Conservation (phyloP, 1,140 invertebrate genomes). For the Neuroterus valhalla region DNA sequence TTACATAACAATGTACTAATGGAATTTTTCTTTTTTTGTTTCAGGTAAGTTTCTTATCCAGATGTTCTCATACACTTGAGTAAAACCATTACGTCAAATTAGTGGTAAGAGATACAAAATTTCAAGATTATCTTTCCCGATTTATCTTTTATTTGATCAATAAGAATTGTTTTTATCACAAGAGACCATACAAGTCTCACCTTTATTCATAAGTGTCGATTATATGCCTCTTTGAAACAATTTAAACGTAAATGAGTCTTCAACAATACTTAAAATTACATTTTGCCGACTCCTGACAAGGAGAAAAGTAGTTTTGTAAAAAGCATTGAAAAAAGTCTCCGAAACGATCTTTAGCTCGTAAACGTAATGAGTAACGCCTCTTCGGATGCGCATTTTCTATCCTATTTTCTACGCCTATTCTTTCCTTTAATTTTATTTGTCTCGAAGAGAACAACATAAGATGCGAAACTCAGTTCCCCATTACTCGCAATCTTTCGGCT, state of each 20-base stretch:
- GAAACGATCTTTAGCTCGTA: slow-evolving; percentile 5
- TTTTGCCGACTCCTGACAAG: neutral
- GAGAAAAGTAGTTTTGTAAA: slow-evolving; percentile 10
- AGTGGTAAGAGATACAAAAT: slow-evolving; percentile 19
- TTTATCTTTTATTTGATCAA: neutral
- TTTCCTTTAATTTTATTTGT: neutral
- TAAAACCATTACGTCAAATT: neutral
- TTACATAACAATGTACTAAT: no score
- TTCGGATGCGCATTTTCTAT: slow-evolving; percentile 15
- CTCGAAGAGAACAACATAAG: neutral
- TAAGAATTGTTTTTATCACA: neutral
- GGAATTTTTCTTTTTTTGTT: neutral
- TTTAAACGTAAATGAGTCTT: slow-evolving; percentile 19
- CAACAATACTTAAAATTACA: slow-evolving; percentile 23
- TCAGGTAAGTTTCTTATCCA: slow-evolving; percentile 10
- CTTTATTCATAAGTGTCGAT: neutral
- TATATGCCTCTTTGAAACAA: slow-evolving; percentile 9
- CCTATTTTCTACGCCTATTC: neutral
- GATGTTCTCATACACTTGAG: neutral
- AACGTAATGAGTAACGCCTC: slow-evolving; percentile 5
- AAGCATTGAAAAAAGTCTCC: neutral
- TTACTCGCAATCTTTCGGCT: slow-evolving; percentile 28
- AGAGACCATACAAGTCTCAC: neutral
- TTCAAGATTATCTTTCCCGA: no score
- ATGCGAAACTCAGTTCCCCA: neutral